Evolutionary conservation across 2,888 invertebrate genomes (phyloP), one percentile per base, ranked within the genome.

Genomic region (Drosophila seclusa): DNA sequence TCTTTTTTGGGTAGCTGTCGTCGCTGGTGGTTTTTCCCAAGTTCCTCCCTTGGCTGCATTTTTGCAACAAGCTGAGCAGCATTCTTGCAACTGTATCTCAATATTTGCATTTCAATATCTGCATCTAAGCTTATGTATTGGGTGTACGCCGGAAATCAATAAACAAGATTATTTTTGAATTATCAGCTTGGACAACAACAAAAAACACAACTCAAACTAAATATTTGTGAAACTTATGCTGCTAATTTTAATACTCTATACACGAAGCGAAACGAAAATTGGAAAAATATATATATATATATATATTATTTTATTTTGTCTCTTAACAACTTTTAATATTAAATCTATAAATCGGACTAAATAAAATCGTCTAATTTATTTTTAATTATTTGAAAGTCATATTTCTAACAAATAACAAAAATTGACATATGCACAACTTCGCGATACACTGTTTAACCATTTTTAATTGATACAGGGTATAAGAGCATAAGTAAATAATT

Each of bases 41-140:
- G 61, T 42, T 52, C 49, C 57, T 58, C 42, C 36, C 24, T 10
- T 34, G 50, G 18, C 18, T 61, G 63, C 63, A 64, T 60, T 60
- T 60, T 68, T 36, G 63, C 45, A 24, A 36, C 54, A 58, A 54
- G 32, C 53, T 68, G 42, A 62, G 48, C 64, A 57, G 52, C 45
- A 45, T 45, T 45, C 24, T 3, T 40, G n/a, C n/a, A 31, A n/a
- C 10, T 31, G 21, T 31, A 21, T 40, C 16, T 16, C 24, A 45
- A 16, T 29, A 31, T 42, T 5, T 40, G 13, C 13, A 40, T 27
- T 10, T 40, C 16, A 24, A 29, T 31, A 57, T 57, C 16, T 40
- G 16, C 29, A 29, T n/a, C 50, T 29, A 11, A 29, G 27, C 50
- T 18, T 6, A 29, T 29, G n/a, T 50, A 29, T 11, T 29, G 18